A percentile compares a stretch with the other conserved stretches of the same genome.
phyloP scores from a whole-genome alignment of 2,113 vertebrate species.

The Engraulis encrasicolus region DNA sequence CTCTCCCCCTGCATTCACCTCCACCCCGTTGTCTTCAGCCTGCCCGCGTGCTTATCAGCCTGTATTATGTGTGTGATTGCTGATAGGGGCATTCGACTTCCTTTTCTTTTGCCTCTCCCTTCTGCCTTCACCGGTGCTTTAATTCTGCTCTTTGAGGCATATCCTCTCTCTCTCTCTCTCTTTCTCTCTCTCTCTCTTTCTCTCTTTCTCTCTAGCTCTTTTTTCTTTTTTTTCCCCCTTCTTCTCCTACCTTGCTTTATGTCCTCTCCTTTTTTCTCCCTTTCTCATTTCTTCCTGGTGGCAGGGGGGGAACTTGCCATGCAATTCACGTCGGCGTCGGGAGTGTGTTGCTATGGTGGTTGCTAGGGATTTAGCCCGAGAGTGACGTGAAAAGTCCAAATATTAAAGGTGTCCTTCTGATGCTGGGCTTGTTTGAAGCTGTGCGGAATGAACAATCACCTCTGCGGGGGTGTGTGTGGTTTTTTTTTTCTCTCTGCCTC shows the following conservation, averaged over 20 bases:
- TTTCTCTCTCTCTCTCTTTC: background rate
- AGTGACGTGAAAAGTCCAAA: slow-evolving; percentile 78
- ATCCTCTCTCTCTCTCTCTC: slow-evolving; percentile 39
- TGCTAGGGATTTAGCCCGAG: slow-evolving; percentile 79
- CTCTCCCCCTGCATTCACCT: slow-evolving; percentile 12
- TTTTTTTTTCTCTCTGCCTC: slow-evolving; percentile 42
- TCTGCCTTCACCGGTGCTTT: slow-evolving; percentile 42
- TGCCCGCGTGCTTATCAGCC: slow-evolving; percentile 15
- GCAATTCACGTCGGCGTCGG: slow-evolving; percentile 75
- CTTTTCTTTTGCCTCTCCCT: slow-evolving; percentile 25
- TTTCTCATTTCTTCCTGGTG: slow-evolving; percentile 57
- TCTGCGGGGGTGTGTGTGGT: slow-evolving; percentile 37
- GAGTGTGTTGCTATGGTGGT: slow-evolving; percentile 82
- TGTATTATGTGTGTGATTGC: slow-evolving; percentile 42
- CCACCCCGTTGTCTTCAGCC: slow-evolving; percentile 3
- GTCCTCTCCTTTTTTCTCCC: slow-evolving; percentile 26
- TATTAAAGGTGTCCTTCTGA: slow-evolving; percentile 83
- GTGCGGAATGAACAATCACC: slow-evolving; percentile 68
- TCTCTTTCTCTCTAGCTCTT: background rate
- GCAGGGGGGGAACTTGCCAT: slow-evolving; percentile 72
- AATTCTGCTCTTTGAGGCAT: slow-evolving; percentile 60
- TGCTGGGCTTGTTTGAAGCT: slow-evolving; percentile 65
- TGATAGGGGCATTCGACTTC: slow-evolving; percentile 46
- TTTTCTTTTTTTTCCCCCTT: slow-evolving; percentile 8
- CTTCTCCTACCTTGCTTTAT: slow-evolving; percentile 23